Conservation (phyloP, 2,888 invertebrate genomes). For the Xestoiulus laeticollis region DNA sequence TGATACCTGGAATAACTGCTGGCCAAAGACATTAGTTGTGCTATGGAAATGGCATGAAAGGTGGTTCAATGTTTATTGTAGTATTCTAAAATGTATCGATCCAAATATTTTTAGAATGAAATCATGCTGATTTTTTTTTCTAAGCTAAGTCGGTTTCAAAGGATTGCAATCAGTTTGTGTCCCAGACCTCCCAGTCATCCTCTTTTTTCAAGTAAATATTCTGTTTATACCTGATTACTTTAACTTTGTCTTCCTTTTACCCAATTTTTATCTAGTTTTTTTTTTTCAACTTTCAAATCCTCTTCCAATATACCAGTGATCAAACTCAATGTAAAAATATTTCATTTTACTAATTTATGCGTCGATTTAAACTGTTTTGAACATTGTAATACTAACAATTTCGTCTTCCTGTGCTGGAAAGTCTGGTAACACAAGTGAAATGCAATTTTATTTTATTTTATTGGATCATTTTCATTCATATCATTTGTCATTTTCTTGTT, state of each 20-base stretch:
- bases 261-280: background rate
- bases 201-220: background rate
- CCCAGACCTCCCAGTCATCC: background rate
- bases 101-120: too few species aligned
- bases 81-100: background rate
- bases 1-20: constrained; percentile 32
- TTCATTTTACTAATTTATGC: background rate
- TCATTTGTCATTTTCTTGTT: background rate
- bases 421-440: background rate
- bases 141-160: background rate
- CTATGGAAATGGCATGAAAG: background rate
- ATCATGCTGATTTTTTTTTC: too few species aligned
- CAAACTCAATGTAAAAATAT: background rate
- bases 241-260: background rate
- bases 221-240: background rate
- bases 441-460: background rate
- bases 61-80: background rate
- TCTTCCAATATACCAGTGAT: background rate
- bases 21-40: background rate
- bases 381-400: background rate
- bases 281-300: background rate
- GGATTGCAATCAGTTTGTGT: background rate
- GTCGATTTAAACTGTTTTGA: background rate
- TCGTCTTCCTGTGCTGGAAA: background rate
- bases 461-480: background rate